Percentiles rank a stretch among this genome's conserved stretches.
phyloP scores from a whole-genome alignment of 2,113 vertebrate species.

The rabbit (Oryctolagus cuniculus) region DNA sequence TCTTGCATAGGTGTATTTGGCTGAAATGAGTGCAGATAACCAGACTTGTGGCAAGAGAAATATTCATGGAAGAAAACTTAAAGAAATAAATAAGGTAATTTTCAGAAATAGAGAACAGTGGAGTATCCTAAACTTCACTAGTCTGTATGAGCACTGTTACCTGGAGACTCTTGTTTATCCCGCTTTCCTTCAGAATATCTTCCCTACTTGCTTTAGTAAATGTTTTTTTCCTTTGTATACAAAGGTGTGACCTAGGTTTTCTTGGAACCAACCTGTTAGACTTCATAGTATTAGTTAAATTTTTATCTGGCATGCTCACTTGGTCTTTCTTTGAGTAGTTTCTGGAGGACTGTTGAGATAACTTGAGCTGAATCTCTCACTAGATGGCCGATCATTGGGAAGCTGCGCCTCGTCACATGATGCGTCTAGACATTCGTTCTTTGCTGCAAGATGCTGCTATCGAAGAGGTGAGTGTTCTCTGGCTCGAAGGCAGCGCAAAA shows the following conservation, averaged over 20 bases:
- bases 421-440: constrained; percentile 97
- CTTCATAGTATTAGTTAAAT: not conserved
- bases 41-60: constrained; percentile 98
- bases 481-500: not conserved
- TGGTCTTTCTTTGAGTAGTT: constrained; percentile 44
- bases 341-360: not conserved
- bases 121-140: constrained; percentile 46
- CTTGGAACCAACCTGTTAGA: constrained; percentile 7
- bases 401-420: constrained; percentile 97
- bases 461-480: constrained; percentile 92
- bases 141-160: not conserved
- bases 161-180: constrained; percentile 21
- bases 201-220: constrained; percentile 38
- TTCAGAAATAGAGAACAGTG: constrained; percentile 45
- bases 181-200: constrained; percentile 39
- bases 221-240: constrained; percentile 53
- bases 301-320: constrained; percentile 25
- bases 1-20: constrained; percentile 94
- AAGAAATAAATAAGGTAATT: constrained; percentile 96
- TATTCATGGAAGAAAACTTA: constrained; percentile 95
- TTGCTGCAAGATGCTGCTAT: constrained; percentile 99
- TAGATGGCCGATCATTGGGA: constrained; percentile 98
- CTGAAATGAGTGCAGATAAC: constrained; percentile 97
- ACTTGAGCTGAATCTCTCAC: constrained; percentile 72
- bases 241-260: not conserved